These are phyloP conservation scores for Pseudoips prasinana DNA, from an alignment of 2,888 invertebrate genomes.

Conservation along the genomic window DNA sequence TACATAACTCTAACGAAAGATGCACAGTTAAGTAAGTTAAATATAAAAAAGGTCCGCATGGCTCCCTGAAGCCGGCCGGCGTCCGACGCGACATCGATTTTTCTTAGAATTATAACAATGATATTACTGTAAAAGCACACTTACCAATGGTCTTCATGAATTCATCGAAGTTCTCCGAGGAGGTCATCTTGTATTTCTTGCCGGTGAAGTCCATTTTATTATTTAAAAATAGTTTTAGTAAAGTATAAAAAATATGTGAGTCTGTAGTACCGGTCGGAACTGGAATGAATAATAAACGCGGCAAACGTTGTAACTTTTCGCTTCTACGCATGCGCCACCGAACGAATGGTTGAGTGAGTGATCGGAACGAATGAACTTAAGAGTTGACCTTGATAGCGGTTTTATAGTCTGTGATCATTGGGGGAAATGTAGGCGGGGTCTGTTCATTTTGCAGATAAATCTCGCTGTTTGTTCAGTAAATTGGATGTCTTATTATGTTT, in stretches of 20 bases:
- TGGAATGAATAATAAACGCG: conserved; percentile 53
- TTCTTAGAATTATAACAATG: conserved; percentile 29
- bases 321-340: conserved; percentile 39
- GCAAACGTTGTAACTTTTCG: conserved; percentile 28
- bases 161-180: conserved; percentile 93
- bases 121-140: conserved; percentile 48
- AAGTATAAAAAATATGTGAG: conserved; percentile 33
- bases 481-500: conserved; percentile 13
- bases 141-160: conserved; percentile 94
- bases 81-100: conserved; percentile 34
- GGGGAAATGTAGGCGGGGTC: conserved; percentile 17
- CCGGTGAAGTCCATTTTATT: conserved; percentile 79
- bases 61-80: conserved; percentile 55
- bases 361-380: conserved; percentile 36
- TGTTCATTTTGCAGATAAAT: not conserved
- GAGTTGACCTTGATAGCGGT: conserved; percentile 30
- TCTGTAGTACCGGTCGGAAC: conserved; percentile 49
- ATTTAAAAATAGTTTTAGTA: conserved; percentile 30
- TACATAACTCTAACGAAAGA: too few relatives aligned
- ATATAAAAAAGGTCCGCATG: conserved; percentile 1
- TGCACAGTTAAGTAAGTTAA: too few relatives aligned
- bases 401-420: conserved; percentile 26
- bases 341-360: conserved; percentile 39
- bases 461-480: conserved; percentile 27
- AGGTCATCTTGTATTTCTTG: conserved; percentile 90